Conservation (phyloP, 2,888 invertebrate species). For the Clistopyga incitator region DNA sequence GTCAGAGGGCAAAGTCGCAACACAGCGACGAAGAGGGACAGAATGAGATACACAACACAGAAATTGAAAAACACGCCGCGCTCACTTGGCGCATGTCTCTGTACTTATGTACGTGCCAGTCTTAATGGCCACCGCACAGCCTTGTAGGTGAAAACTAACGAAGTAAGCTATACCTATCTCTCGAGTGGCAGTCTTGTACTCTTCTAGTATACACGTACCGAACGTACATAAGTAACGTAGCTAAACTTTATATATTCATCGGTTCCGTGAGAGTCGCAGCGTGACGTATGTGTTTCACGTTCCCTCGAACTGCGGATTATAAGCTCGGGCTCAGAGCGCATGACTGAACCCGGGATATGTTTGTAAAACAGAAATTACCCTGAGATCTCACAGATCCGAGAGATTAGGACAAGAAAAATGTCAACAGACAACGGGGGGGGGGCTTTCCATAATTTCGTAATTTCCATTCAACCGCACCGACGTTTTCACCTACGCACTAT, state of each 20-base stretch:
- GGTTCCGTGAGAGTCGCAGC: slow-evolving; percentile 48
- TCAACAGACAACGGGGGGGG: neutral
- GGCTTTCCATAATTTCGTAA: slow-evolving; percentile 32
- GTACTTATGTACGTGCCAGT: slow-evolving; percentile 47
- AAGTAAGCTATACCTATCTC: slow-evolving; percentile 68
- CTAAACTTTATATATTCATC: slow-evolving; percentile 41
- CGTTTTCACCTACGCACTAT: slow-evolving; percentile 33
- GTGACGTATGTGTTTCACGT: slow-evolving; percentile 56
- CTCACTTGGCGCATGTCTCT: slow-evolving; percentile 1
- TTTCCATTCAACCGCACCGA: slow-evolving; percentile 21
- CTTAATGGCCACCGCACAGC: slow-evolving; percentile 68
- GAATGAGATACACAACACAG: slow-evolving; percentile 23
- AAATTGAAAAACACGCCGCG: neutral
- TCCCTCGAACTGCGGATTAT: slow-evolving; percentile 12
- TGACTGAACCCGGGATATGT: slow-evolving; percentile 21
- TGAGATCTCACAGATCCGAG: slow-evolving; percentile 9
- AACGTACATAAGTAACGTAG: slow-evolving; percentile 24
- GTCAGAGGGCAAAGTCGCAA: slow-evolving; percentile 74
- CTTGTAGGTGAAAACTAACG: slow-evolving; percentile 69
- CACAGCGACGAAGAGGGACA: slow-evolving; percentile 59
- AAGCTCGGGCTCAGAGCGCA: slow-evolving; percentile 29
- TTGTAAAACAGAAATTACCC: slow-evolving; percentile 41
- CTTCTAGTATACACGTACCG: slow-evolving; percentile 41
- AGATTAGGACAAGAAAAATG: slow-evolving; percentile 13
- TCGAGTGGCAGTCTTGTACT: slow-evolving; percentile 31